phyloP scores from a whole-genome alignment of 2,113 vertebrate species.

The Raja brachyura region DNA sequence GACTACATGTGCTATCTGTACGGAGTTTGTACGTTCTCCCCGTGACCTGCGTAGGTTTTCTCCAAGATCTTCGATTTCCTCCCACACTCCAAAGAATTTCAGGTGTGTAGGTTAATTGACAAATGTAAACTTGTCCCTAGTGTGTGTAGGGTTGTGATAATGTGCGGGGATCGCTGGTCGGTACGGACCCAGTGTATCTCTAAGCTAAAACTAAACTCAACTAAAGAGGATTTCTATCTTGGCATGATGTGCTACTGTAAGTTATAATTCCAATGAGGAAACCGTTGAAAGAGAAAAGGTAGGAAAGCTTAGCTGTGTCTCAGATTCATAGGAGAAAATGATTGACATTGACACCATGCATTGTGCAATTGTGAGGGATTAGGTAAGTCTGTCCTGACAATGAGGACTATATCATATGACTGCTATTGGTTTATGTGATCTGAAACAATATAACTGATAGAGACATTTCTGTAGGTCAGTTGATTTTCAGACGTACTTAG shows the following conservation, averaged over 20 bases:
- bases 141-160: too few species aligned
- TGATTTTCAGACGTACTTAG: slow-evolving; percentile 19
- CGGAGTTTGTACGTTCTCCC: too few species aligned
- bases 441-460: background rate
- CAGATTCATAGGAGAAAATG: background rate
- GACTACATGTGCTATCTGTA: too few species aligned
- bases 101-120: too few species aligned
- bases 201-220: too few species aligned
- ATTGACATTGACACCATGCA: background rate
- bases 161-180: too few species aligned
- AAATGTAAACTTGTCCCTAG: too few species aligned
- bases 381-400: background rate
- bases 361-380: background rate
- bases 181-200: too few species aligned
- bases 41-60: too few species aligned
- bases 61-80: too few species aligned
- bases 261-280: background rate
- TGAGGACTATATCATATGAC: slow-evolving; percentile 30
- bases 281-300: background rate
- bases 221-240: background rate
- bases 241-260: background rate
- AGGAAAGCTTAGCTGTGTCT: background rate
- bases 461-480: slow-evolving; percentile 33
- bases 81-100: too few species aligned
- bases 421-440: background rate